Conservation (phyloP, 1,140 invertebrate genomes). For the Macrotrachela quadricornifera region DNA sequence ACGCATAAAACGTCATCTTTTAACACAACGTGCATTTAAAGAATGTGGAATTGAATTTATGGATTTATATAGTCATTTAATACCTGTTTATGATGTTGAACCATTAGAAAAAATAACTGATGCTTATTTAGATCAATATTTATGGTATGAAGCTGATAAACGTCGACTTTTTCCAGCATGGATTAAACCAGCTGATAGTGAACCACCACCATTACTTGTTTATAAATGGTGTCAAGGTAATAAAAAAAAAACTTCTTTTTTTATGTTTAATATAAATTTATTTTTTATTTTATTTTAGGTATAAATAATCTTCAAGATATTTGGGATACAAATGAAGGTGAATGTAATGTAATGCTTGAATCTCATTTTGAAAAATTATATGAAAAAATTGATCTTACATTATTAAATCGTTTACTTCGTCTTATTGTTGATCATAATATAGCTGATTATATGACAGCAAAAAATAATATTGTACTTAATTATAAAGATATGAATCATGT, state of each 20-base stretch:
- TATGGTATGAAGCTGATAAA: slow-evolving; percentile 99
- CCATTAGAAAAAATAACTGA: slow-evolving; percentile 97
- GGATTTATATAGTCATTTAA: slow-evolving; percentile 94
- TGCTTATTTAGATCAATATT: slow-evolving; percentile 96
- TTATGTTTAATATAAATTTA: not conserved
- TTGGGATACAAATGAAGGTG: slow-evolving; percentile 91
- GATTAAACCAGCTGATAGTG: slow-evolving; percentile 95
- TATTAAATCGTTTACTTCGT: slow-evolving; percentile 77
- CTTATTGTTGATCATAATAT: slow-evolving; percentile 99
- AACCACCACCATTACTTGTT: slow-evolving; percentile 83
- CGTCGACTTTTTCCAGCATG: slow-evolving; percentile 83
- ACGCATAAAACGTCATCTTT: slow-evolving; percentile 89
- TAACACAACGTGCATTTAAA: slow-evolving; percentile 93
- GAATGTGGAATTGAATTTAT: slow-evolving; percentile 98
- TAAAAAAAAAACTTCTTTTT: no score
- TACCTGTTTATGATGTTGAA: slow-evolving; percentile 96
- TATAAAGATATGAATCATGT: slow-evolving; percentile 99
- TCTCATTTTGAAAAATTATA: slow-evolving; percentile 93
- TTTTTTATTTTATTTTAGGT: slow-evolving; percentile 32
- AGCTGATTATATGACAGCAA: slow-evolving; percentile 99
- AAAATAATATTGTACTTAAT: slow-evolving; percentile 97
- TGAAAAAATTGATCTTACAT: slow-evolving; percentile 94
- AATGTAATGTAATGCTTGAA: slow-evolving; percentile 94
- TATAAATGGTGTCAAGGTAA: slow-evolving; percentile 99
- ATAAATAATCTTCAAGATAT: slow-evolving; percentile 93